Evolutionary conservation across 1,140 invertebrate genomes (phyloP).

Genomic region (Medauroidea extradentata): DNA sequence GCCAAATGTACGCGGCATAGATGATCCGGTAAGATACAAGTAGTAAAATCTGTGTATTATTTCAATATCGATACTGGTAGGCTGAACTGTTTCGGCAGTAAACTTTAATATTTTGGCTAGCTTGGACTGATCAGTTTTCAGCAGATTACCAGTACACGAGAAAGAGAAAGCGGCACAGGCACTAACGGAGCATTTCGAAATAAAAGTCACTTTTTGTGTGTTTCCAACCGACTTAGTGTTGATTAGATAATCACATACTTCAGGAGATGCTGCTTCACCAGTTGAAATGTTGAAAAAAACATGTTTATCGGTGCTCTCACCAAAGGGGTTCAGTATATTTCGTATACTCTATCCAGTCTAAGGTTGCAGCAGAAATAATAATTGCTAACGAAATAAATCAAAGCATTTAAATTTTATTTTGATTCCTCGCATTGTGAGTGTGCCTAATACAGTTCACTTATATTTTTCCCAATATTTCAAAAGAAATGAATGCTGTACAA

Average conservation of each 20-base stretch:
- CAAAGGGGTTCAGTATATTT: constrained; percentile 27
- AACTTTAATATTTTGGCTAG: background rate
- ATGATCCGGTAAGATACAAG: constrained; percentile 3
- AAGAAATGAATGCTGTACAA: no score
- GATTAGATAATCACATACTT: constrained; percentile 27
- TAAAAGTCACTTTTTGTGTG: constrained; percentile 29
- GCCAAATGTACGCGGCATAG: constrained; percentile 12
- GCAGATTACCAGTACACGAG: constrained; percentile 26
- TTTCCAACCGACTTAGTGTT: constrained; percentile 22
- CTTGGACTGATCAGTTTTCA: background rate
- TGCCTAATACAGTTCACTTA: no score
- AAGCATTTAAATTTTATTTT: no score
- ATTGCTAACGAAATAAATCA: no score
- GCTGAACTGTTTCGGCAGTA: background rate
- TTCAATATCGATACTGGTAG: background rate
- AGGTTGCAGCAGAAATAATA: no score
- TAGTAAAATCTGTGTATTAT: constrained; percentile 12
- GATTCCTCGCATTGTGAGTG: no score
- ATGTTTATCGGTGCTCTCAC: constrained; percentile 24
- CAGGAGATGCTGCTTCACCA: constrained; percentile 27
- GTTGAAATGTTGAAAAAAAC: constrained; percentile 30
- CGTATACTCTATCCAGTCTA: no score
- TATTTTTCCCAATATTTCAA: no score
- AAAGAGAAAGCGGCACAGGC: constrained; percentile 33
- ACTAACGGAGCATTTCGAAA: constrained; percentile 31